A percentile compares a stretch with the other conserved stretches of the same genome.
Conservation (phyloP, 2,113 vertebrate species). For the Elachura formosa region DNA sequence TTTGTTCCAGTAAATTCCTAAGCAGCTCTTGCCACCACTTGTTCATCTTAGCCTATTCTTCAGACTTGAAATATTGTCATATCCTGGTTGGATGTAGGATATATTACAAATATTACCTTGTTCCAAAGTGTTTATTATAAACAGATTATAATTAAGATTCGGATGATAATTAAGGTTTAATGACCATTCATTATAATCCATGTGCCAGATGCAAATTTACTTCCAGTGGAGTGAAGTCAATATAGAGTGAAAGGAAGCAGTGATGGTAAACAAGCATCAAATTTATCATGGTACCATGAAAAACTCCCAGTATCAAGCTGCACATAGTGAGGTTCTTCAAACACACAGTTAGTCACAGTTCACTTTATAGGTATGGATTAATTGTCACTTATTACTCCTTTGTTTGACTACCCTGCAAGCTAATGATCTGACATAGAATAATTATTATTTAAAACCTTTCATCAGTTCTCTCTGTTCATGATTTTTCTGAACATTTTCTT, state of each 20-base stretch:
- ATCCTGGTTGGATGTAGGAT: too few relatives aligned
- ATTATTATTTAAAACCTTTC: neutral
- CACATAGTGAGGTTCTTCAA: neutral
- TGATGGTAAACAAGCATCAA: neutral
- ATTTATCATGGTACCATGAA: neutral
- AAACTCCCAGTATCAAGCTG: neutral
- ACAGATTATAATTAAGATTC: slow-evolving; percentile 36
- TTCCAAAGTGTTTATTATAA: slow-evolving; percentile 17
- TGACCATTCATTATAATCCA: slow-evolving; percentile 19
- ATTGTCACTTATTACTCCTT: neutral
- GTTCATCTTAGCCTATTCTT: neutral
- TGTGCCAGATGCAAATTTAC: slow-evolving; percentile 29
- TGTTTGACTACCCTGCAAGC: neutral
- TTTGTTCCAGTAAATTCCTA: neutral
- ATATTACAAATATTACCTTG: neutral
- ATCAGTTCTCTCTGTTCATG: neutral
- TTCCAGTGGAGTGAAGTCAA: slow-evolving; percentile 28
- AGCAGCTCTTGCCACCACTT: neutral
- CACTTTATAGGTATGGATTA: neutral
- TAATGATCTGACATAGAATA: neutral
- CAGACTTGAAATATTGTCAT: neutral
- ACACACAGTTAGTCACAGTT: neutral
- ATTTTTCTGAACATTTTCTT: neutral
- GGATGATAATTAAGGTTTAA: slow-evolving; percentile 41
- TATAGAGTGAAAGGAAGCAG: neutral